Conservation (phyloP, 2,888 invertebrate species). For the Trissolcus japonicus region DNA sequence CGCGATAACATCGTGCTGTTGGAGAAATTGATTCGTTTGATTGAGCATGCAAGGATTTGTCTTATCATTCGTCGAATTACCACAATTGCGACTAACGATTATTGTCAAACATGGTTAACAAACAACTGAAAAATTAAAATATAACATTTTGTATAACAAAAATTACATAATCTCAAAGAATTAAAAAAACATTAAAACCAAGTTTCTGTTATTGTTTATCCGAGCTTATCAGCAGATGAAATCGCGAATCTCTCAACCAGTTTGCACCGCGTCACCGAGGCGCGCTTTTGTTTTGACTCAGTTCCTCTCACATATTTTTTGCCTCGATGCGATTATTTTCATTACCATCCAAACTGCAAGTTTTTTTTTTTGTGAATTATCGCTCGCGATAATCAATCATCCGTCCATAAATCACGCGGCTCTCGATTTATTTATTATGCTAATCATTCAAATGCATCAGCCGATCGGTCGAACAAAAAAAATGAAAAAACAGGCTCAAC, state of each 20-base stretch:
- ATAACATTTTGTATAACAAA: too few relatives aligned
- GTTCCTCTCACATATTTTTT: constrained; percentile 8
- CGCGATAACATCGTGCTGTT: neutral
- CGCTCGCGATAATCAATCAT: constrained; percentile 31
- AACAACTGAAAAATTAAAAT: too few relatives aligned
- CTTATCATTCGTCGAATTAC: too few relatives aligned
- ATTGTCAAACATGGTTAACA: too few relatives aligned
- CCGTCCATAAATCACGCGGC: constrained; percentile 24
- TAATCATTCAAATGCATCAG: constrained; percentile 19
- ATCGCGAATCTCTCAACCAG: constrained; percentile 12
- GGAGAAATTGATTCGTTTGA: constrained; percentile 8
- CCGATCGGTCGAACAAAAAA: constrained; percentile 8
- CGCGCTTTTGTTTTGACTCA: constrained; percentile 25
- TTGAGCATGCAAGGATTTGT: too few relatives aligned
- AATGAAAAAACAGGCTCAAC: constrained; percentile 17
- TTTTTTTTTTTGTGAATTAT: constrained; percentile 28
- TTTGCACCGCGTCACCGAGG: constrained; percentile 3
- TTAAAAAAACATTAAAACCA: neutral
- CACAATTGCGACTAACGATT: too few relatives aligned
- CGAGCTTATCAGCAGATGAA: constrained; percentile 5
- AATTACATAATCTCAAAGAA: too few relatives aligned
- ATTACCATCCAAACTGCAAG: constrained; percentile 21
- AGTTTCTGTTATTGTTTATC: constrained; percentile 16
- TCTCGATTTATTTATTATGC: constrained; percentile 30
- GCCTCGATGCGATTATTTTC: constrained; percentile 30